Conservation (phyloP, 2,888 invertebrate genomes). For the Limulus polyphemus region DNA sequence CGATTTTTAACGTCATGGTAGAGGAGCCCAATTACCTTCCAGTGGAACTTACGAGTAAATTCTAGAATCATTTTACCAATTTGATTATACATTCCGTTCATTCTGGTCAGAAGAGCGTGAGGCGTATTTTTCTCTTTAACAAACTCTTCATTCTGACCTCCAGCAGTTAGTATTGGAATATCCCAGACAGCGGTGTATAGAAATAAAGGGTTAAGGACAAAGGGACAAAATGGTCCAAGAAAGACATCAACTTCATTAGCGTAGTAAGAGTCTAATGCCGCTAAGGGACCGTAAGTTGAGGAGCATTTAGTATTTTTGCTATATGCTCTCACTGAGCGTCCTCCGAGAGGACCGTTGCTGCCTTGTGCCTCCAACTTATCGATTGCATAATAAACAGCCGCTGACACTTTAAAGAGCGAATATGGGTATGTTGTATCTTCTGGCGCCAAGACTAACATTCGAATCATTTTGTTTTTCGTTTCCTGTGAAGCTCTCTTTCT, state of each 20-base stretch:
- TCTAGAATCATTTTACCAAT: constrained; percentile 49
- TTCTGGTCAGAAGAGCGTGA: constrained; percentile 65
- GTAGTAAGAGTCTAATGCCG: constrained; percentile 61
- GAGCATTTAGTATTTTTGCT: constrained; percentile 62
- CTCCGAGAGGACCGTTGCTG: constrained; percentile 28
- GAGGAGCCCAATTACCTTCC: constrained; percentile 58
- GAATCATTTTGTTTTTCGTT: constrained; percentile 32
- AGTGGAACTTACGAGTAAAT: constrained; percentile 57
- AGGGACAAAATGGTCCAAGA: constrained; percentile 73
- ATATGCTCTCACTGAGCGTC: constrained; percentile 55
- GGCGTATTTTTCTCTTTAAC: constrained; percentile 47
- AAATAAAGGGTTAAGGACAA: constrained; percentile 71
- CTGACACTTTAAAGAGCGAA: constrained; percentile 40
- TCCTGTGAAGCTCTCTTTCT: too few species aligned
- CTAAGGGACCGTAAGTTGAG: constrained; percentile 60
- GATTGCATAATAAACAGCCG: constrained; percentile 35
- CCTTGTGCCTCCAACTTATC: constrained; percentile 20
- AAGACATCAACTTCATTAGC: constrained; percentile 61
- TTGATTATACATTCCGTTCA: constrained; percentile 59
- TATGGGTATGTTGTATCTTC: constrained; percentile 47
- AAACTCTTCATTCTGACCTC: constrained; percentile 64
- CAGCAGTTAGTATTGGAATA: constrained; percentile 67
- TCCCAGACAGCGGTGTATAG: constrained; percentile 65
- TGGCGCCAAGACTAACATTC: constrained; percentile 52
- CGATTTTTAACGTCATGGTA: constrained; percentile 53